These are phyloP conservation scores for Nomada ruficornis DNA, from an alignment of 2,888 invertebrate genomes.

Conservation along the genomic window DNA sequence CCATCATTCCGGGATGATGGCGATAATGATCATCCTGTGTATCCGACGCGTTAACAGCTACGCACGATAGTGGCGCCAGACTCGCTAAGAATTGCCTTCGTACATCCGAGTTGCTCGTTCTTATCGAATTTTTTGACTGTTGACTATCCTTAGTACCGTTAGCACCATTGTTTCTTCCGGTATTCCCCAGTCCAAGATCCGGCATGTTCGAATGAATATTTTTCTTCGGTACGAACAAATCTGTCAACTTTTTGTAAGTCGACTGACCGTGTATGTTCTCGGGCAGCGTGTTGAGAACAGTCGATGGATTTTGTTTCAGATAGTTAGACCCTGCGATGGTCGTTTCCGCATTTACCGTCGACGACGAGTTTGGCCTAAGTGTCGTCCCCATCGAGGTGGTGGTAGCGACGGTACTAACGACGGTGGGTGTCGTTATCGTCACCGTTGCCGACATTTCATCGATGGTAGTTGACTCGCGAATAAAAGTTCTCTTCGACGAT, in stretches of 20 bases:
- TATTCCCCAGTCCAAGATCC: slow-evolving; percentile 73
- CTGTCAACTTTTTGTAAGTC: slow-evolving; percentile 88
- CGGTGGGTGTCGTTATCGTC: slow-evolving; percentile 33
- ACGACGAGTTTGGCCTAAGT: neutral
- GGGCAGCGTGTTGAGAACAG: neutral
- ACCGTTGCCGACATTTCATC: slow-evolving; percentile 4
- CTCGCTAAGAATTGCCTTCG: slow-evolving; percentile 92
- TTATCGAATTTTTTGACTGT: slow-evolving; percentile 82
- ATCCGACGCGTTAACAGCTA: slow-evolving; percentile 87
- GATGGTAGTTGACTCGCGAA: neutral
- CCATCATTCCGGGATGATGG: slow-evolving; percentile 82
- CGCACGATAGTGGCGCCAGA: slow-evolving; percentile 92
- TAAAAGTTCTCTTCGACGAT: slow-evolving; percentile 16
- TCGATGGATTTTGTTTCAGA: slow-evolving; percentile 37
- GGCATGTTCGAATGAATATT: slow-evolving; percentile 81
- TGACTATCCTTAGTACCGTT: slow-evolving; percentile 72
- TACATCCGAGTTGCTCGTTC: slow-evolving; percentile 86
- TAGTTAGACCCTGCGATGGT: slow-evolving; percentile 25
- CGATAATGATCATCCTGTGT: slow-evolving; percentile 87
- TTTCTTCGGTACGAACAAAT: slow-evolving; percentile 87
- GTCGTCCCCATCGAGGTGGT: neutral
- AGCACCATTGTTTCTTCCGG: slow-evolving; percentile 18
- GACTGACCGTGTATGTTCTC: slow-evolving; percentile 81
- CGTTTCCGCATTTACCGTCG: neutral
- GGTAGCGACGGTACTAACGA: neutral